Percentiles rank a stretch among this genome's conserved stretches.
phyloP scores from a whole-genome alignment of 2,797 vertebrate species.

The Onychomys arenicola region DNA sequence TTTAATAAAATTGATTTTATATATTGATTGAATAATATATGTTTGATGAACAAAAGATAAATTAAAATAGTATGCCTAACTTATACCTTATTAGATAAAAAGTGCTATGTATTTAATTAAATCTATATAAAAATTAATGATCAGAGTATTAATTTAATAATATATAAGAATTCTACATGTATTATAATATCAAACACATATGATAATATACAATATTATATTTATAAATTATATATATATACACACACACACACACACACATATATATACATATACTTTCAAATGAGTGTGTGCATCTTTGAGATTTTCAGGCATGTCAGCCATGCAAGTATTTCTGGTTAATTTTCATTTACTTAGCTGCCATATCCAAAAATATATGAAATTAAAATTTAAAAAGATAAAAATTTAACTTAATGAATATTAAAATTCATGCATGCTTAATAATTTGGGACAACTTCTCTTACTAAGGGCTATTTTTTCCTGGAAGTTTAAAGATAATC shows the following conservation, averaged over 20 bases:
- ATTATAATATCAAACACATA: too few species aligned
- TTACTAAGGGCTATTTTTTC: slow-evolving; percentile 7
- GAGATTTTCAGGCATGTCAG: neutral
- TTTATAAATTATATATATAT: neutral
- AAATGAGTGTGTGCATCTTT: neutral
- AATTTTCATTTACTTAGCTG: neutral
- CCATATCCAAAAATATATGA: slow-evolving; percentile 23
- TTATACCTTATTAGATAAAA: neutral
- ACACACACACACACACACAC: too few species aligned
- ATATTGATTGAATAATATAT: neutral
- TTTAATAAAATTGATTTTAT: slow-evolving; percentile 45
- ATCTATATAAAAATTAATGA: neutral
- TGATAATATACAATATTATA: too few species aligned
- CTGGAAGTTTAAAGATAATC: slow-evolving; percentile 34
- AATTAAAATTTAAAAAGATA: neutral
- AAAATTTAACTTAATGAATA: neutral
- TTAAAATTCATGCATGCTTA: slow-evolving; percentile 20
- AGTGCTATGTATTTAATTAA: neutral
- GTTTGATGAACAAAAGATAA: slow-evolving; percentile 23
- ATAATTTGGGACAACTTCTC: slow-evolving; percentile 17
- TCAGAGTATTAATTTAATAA: neutral
- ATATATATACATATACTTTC: neutral
- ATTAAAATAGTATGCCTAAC: neutral
- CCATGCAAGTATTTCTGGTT: neutral
- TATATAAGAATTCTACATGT: neutral